Evolutionary conservation across 1,140 invertebrate species (phyloP).

Genomic region (Hermetia illucens): DNA sequence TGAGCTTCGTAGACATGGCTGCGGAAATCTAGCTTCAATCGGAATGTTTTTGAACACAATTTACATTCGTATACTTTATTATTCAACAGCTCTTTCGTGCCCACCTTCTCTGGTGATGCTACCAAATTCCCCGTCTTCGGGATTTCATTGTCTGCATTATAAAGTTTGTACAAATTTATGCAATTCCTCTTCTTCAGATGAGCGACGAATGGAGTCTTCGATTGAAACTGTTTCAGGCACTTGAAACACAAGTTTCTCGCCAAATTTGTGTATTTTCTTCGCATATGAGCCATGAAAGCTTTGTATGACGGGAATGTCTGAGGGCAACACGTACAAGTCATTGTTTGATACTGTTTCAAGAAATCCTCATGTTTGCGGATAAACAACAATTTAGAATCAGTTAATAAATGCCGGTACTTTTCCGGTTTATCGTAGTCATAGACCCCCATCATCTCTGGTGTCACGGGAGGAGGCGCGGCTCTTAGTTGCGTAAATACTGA

Average conservation of each 20-base stretch:
- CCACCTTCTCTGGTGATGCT: conserved; percentile 18
- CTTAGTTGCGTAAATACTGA: background rate
- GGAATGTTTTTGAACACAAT: conserved; percentile 25
- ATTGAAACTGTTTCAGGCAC: conserved; percentile 28
- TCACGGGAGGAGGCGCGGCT: background rate
- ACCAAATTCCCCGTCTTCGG: conserved; percentile 4
- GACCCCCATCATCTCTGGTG: conserved; percentile 21
- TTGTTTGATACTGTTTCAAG: conserved; percentile 27
- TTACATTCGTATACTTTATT: conserved; percentile 30
- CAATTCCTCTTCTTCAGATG: conserved; percentile 29
- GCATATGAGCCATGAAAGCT: conserved; percentile 31
- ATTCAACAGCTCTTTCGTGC: conserved; percentile 25
- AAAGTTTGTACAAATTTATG: conserved; percentile 24
- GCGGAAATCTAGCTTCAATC: conserved; percentile 28
- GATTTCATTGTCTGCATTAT: conserved; percentile 12
- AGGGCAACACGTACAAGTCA: conserved; percentile 28
- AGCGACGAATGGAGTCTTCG: conserved; percentile 28
- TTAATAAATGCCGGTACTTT: conserved; percentile 22
- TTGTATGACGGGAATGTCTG: conserved; percentile 26
- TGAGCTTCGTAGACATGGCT: conserved; percentile 29
- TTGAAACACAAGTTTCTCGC: conserved; percentile 29
- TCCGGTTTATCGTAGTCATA: conserved; percentile 28
- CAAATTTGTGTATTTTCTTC: conserved; percentile 26
- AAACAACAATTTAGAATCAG: conserved; percentile 23
- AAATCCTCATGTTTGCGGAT: conserved; percentile 27